phyloP scores from a whole-genome alignment of 1,140 invertebrate genomes.

The Philopotamus ludificatus region DNA sequence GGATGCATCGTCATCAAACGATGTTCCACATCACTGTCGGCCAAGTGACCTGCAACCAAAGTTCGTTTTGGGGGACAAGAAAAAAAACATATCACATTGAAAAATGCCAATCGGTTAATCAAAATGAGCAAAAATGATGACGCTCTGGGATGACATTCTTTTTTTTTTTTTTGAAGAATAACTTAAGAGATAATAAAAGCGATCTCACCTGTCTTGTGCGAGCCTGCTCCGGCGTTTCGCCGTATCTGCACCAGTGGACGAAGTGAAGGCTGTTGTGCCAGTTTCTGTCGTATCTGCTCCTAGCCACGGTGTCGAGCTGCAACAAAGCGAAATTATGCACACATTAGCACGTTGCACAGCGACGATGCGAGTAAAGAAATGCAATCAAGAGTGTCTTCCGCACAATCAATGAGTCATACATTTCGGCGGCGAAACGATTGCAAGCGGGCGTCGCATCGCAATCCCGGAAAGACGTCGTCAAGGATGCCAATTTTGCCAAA shows the following conservation, averaged over 20 bases:
- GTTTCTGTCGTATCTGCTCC: constrained; percentile 58
- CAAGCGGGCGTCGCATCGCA: too few species aligned
- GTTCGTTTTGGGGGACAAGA: constrained; percentile 38
- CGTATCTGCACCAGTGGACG: constrained; percentile 67
- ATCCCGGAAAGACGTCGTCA: too few species aligned
- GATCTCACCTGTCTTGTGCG: constrained; percentile 62
- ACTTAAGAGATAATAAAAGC: constrained; percentile 4
- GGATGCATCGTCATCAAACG: constrained; percentile 39
- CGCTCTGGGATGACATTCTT: background rate
- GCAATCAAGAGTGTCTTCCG: background rate
- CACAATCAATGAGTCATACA: too few species aligned
- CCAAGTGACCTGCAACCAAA: constrained; percentile 42
- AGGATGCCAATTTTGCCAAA: too few species aligned
- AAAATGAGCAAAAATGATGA: background rate
- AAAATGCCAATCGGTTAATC: background rate
- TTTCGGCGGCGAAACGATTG: too few species aligned
- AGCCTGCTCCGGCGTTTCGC: constrained; percentile 62
- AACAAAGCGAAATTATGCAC: constrained; percentile 41
- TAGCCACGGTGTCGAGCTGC: constrained; percentile 57
- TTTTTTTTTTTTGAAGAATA: constrained; percentile 2
- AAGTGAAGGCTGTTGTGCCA: constrained; percentile 71
- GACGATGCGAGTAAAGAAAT: background rate
- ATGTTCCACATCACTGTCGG: constrained; percentile 40
- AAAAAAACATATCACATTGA: constrained; percentile 24
- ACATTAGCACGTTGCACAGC: constrained; percentile 1